These are phyloP conservation scores for Rafetus swinhoei DNA, from an alignment of 2,113 vertebrate genomes.

Conservation along the genomic window DNA sequence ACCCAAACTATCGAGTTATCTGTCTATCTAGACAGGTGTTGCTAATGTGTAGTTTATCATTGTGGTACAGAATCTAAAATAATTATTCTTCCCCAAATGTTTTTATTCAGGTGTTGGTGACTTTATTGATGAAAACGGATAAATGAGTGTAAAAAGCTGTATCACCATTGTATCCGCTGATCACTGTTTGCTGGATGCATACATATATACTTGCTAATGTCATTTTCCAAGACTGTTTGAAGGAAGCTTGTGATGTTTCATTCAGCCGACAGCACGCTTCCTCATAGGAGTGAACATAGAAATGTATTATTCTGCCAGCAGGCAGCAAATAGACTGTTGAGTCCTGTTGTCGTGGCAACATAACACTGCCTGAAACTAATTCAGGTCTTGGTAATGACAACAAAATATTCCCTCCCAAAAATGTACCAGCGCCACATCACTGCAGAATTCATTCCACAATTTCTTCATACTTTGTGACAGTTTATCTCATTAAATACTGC, in stretches of 20 bases:
- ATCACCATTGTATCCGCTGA: neutral
- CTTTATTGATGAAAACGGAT: neutral
- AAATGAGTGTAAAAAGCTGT: neutral
- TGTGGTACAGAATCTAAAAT: neutral
- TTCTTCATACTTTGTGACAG: neutral
- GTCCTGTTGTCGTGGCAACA: slow-evolving; percentile 56
- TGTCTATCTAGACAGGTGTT: neutral
- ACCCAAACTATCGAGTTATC: neutral
- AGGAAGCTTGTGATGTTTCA: slow-evolving; percentile 16
- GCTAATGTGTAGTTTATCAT: neutral
- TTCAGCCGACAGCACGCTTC: slow-evolving; percentile 16
- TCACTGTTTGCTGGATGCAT: neutral
- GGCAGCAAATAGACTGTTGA: slow-evolving; percentile 37
- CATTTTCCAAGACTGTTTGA: neutral
- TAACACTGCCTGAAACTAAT: slow-evolving; percentile 50
- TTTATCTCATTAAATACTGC: neutral
- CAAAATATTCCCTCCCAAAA: slow-evolving; percentile 51
- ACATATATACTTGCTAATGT: neutral
- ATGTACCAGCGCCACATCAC: neutral
- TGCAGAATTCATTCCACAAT: neutral
- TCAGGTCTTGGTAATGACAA: slow-evolving; percentile 33
- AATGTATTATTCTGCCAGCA: slow-evolving; percentile 58
- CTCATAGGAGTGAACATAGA: slow-evolving; percentile 34
- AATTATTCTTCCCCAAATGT: neutral
- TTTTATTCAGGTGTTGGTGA: neutral